phyloP scores from a whole-genome alignment of 2,888 invertebrate genomes.

The Tachina fera region DNA sequence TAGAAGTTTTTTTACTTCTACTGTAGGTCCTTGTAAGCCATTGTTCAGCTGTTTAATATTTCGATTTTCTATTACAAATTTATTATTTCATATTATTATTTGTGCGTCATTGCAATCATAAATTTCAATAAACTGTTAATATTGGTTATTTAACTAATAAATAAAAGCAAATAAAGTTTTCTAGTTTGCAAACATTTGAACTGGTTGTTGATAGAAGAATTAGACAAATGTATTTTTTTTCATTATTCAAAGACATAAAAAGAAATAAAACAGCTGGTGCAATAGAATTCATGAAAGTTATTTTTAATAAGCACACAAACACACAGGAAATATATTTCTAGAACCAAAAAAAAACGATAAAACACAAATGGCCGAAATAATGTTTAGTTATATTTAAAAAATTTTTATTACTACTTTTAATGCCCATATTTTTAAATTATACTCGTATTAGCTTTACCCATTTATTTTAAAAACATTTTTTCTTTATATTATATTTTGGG shows the following conservation, averaged over 20 bases:
- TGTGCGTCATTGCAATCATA: conserved; percentile 47
- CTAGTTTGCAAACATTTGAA: neutral
- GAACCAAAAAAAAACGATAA: conserved; percentile 31
- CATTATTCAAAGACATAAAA: conserved; percentile 68
- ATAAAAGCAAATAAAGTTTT: neutral
- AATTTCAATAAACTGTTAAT: conserved; percentile 73
- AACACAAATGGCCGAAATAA: neutral
- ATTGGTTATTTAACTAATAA: neutral
- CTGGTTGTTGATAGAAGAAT: neutral
- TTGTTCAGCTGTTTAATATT: too few species aligned
- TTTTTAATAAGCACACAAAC: too few species aligned
- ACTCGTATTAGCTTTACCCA: neutral
- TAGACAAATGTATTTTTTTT: conserved; percentile 38
- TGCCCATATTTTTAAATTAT: neutral
- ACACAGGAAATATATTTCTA: too few species aligned
- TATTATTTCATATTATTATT: neutral
- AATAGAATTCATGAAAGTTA: conserved; percentile 75
- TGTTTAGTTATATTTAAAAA: neutral
- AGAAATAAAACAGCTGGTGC: conserved; percentile 73
- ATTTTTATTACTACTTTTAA: neutral
- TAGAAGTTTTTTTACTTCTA: too few species aligned
- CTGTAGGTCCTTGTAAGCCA: too few species aligned
- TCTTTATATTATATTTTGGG: neutral
- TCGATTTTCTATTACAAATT: neutral
- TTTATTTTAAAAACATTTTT: neutral